Conservation (phyloP, 2,888 invertebrate genomes). For the Meghimatium bilineatum region DNA sequence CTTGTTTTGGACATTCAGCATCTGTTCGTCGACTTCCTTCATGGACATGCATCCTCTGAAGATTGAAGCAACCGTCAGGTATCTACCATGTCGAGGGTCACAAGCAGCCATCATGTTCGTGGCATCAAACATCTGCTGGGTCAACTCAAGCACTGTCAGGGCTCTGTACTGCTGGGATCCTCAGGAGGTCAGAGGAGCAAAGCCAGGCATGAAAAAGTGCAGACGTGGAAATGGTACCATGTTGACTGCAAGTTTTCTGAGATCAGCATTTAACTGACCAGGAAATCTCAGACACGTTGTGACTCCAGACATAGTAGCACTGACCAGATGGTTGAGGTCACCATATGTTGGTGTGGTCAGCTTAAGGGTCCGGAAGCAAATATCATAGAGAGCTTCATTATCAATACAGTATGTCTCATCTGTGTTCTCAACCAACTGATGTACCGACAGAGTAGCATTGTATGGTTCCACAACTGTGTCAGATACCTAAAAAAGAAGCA, state of each 20-base stretch:
- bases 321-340: constrained; percentile 89
- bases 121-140: constrained; percentile 84
- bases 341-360: constrained; percentile 89
- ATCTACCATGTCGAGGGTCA: constrained; percentile 91
- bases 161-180: constrained; percentile 73
- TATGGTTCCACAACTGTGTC: constrained; percentile 85
- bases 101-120: constrained; percentile 99
- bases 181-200: constrained; percentile 74
- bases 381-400: constrained; percentile 92
- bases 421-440: constrained; percentile 84
- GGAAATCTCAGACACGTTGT: constrained; percentile 93
- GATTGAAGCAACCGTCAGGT: constrained; percentile 71
- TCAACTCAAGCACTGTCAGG: constrained; percentile 64
- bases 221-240: constrained; percentile 77
- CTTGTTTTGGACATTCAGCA: constrained; percentile 96
- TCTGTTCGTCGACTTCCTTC: constrained; percentile 83
- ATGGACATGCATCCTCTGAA: constrained; percentile 74
- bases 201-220: constrained; percentile 77
- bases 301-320: constrained; percentile 79
- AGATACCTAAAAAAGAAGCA: constrained; percentile 81
- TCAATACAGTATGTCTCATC: constrained; percentile 93
- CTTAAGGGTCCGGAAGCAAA: constrained; percentile 93
- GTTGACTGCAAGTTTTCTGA: constrained; percentile 69
- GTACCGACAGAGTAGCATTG: constrained; percentile 87
- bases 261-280: constrained; percentile 77